Evolutionary conservation across 2,113 vertebrate genomes (phyloP).

Genomic region (Scomber scombrus): DNA sequence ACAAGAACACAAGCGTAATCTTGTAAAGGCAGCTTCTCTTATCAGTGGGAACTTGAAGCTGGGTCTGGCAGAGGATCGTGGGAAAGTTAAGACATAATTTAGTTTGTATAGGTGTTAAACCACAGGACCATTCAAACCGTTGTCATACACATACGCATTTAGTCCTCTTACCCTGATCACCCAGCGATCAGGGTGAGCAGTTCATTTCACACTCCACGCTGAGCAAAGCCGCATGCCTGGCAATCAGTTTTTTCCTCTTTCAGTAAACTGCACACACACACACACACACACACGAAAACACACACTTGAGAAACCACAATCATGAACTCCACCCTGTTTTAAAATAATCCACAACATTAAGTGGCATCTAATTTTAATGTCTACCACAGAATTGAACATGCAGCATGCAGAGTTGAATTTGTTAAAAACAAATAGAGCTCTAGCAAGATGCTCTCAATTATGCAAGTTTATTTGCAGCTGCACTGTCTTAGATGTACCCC

Average conservation of each 20-base stretch:
- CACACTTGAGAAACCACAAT: constrained; percentile 64
- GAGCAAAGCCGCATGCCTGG: constrained; percentile 50
- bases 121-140: constrained; percentile 72
- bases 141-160: constrained; percentile 52
- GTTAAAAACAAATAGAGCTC: constrained; percentile 9
- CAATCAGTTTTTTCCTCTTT: constrained; percentile 82
- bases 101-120: constrained; percentile 87
- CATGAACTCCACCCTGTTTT: constrained; percentile 63
- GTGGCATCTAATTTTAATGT: constrained; percentile 39
- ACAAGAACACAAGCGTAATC: not conserved
- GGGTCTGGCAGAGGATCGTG: constrained; percentile 66
- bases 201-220: constrained; percentile 59
- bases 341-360: constrained; percentile 48
- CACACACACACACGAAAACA: constrained; percentile 16
- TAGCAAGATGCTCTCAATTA: not conserved
- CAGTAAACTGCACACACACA: constrained; percentile 51
- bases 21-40: not conserved
- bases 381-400: not conserved
- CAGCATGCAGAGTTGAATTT: not conserved
- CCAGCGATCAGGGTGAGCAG: constrained; percentile 37
- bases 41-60: not conserved
- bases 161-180: constrained; percentile 28
- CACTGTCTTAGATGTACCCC: no score
- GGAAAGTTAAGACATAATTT: constrained; percentile 82
- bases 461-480: not conserved